A percentile compares a stretch with the other conserved stretches of the same genome.
phyloP scores from a whole-genome alignment of 2,113 vertebrate species.

The Daubentonia madagascariensis region DNA sequence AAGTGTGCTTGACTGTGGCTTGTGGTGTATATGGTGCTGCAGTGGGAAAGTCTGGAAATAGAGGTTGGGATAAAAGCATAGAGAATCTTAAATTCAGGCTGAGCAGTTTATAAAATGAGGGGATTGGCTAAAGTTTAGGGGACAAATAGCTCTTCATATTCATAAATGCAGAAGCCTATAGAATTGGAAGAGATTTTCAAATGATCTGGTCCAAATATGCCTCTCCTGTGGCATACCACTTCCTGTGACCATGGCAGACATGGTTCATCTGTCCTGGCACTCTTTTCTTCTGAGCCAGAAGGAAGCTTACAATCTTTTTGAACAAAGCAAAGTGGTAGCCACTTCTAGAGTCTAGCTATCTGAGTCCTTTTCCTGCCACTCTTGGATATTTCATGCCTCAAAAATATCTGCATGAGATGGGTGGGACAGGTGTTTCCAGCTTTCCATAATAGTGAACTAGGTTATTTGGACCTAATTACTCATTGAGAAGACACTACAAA shows the following conservation, averaged over 20 bases:
- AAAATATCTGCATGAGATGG: neutral
- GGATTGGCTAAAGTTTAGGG: neutral
- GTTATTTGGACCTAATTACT: neutral
- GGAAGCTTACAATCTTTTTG: neutral
- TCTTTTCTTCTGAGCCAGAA: neutral
- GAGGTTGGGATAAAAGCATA: neutral
- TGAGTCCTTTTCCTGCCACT: neutral
- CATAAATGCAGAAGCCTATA: neutral
- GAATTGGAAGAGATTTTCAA: neutral
- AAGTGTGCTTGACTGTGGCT: neutral
- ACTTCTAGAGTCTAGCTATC: neutral
- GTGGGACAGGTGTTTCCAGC: neutral
- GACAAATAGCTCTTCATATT: neutral
- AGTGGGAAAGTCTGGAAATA: neutral
- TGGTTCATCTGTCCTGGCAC: neutral
- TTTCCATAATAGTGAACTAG: neutral
- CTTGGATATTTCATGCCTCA: neutral
- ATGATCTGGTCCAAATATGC: neutral
- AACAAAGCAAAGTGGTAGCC: neutral
- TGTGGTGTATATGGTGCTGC: neutral
- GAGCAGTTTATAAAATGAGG: neutral
- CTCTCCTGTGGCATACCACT: neutral
- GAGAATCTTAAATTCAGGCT: neutral
- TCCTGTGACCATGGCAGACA: neutral
- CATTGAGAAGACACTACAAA: neutral